Base-by-base conservation (phyloP, 2,888 invertebrate genomes). In the Pammene fasciana region DNA sequence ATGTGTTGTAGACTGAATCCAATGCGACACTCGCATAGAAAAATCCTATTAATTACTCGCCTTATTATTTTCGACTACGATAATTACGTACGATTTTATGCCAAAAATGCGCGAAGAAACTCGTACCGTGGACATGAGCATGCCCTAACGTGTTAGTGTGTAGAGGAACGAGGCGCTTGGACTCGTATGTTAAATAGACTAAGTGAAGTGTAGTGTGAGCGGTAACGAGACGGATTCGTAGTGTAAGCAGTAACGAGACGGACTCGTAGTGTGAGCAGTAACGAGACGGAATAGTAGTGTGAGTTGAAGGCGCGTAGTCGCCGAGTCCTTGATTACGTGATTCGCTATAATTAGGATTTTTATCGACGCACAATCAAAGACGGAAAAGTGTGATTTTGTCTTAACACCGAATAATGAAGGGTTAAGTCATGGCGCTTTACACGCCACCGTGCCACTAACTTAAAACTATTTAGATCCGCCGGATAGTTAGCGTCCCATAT, bases 141-240 rank as follows among this genome's bases (percentile, higher is more conserved):
- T 38, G 3, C 41, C 18, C 16, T 13, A 9, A 43, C 41, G 43
- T n/a, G 54, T 34, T 36, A 45, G 1, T 10, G 50, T 41, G 16
- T 41, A 18, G 18, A 18, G 41, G 26, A 38, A 11, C 11, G 59
- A 10, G 50, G 41, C 50, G 50, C 50, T 52, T 10, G 62, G 62
- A 52, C 48, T 36, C 46, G 48, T 16, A 16, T 18, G 13, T 62
- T 16, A 50, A 41, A 41, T 62, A 62, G 18, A 62, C 41, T 52
- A 62, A 62, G 50, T 62, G 62, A 62, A 62, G 18, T 62, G 36
- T 50, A 52, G 62, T 52, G 50, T 62, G 8, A 52, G 48, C 18
- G 38, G 18, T 41, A 13, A 48, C 50, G 62, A 62, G 38, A 62
- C 41, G 38, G 50, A 62, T 38, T 18, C 50, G 62, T 18, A 9